Evolutionary conservation across 2,888 invertebrate species (phyloP), one percentile per base, ranked within the genome.

Genomic region (Pherbina coryleti): DNA sequence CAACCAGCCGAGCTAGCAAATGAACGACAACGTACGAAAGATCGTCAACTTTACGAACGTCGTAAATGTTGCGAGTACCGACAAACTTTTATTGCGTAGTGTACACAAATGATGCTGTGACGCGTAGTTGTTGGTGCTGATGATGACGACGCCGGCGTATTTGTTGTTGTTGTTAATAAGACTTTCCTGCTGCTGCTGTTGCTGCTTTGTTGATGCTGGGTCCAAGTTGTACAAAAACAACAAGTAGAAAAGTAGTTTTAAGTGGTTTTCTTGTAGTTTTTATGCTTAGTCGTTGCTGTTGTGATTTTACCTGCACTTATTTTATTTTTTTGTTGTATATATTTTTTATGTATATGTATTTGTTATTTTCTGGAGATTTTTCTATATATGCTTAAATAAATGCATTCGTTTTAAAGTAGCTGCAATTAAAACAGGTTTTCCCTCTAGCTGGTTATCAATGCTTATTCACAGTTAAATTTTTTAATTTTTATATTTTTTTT

Each of bases 81-180:
- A 7, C 75, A 67, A 75, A 67, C 57, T 75, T 75, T 75, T 67
- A 22, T 3, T 37, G 55, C 75, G 75, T 67, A 75, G 55, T 67
- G 67, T 75, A 67, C 62, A 62, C 25, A 34, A 19, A 74, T 28
- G 31, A 70, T 25, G 62, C 14, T 49, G 60, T 11, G 37, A 60
- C 72, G n/a, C 19, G 34, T 17, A n/a, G 71, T 28, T 9, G 71
- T 22, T 51, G 60, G 28, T 73, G 62, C 25, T 25, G 60, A 34
- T 72, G 44, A 72, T 60, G 72, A 60, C 57, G 72, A 34, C 25
- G 70, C 25, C 51, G 49, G 11, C 28, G 17, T 17, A 19, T 53
- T 19, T 53, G 7, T 53, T 55, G n/a, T 55, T 19, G 19, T 55
- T 55, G 55, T 55, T 55, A 9, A 19, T 55, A 19, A 19, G n/a